Evolutionary conservation across 2,113 vertebrate species (phyloP).

Genomic region (Hemibagrus wyckioides): DNA sequence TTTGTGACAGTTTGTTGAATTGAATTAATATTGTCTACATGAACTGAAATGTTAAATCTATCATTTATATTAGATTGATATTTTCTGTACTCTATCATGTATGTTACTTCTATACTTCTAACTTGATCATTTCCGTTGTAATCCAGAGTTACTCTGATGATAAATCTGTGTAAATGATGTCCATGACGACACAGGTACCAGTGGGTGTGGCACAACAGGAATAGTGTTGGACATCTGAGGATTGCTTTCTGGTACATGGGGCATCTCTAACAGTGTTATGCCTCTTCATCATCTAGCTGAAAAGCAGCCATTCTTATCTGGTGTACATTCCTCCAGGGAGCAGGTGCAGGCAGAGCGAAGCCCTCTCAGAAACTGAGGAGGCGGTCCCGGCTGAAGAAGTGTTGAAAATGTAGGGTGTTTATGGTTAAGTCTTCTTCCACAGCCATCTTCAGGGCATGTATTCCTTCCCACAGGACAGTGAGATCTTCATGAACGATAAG

Average conservation of each 20-base stretch:
- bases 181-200: too few species aligned
- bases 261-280: background rate
- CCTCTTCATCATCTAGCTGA: background rate
- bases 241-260: background rate
- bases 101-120: too few species aligned
- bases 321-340: background rate
- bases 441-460: background rate
- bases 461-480: constrained; percentile 83
- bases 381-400: background rate
- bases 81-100: too few species aligned
- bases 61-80: too few species aligned
- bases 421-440: background rate
- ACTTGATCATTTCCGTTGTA: too few species aligned
- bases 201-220: too few species aligned
- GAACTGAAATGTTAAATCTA: too few species aligned
- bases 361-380: background rate
- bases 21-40: too few species aligned
- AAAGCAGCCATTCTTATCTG: background rate
- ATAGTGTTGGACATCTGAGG: background rate
- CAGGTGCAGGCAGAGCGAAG: background rate
- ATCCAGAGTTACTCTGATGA: too few species aligned
- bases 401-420: background rate
- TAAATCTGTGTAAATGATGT: too few species aligned
- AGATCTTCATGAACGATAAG: constrained; percentile 95
- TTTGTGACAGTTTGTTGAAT: too few species aligned